Conservation (phyloP, 1,140 invertebrate genomes). For the Holcopasites calliopsidis region DNA sequence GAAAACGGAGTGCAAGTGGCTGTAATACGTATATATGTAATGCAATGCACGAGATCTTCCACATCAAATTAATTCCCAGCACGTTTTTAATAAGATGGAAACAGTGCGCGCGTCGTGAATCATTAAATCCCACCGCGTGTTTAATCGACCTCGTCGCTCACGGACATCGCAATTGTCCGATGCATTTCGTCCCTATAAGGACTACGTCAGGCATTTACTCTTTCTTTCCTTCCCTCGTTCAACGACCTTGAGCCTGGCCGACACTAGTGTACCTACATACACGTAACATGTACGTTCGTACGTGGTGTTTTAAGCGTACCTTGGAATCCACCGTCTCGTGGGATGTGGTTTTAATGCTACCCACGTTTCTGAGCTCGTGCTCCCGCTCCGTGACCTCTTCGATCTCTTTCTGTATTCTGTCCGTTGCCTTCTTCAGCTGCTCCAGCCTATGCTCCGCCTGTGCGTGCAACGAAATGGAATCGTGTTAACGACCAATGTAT, state of each 20-base stretch:
- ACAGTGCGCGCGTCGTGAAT: not conserved
- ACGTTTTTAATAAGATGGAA: not conserved
- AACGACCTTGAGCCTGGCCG: conserved; percentile 41
- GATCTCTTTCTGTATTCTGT: conserved; percentile 85
- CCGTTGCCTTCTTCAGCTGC: conserved; percentile 72
- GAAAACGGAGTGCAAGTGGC: not conserved
- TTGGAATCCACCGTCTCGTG: conserved; percentile 72
- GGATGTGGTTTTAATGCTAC: conserved; percentile 73
- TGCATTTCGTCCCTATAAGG: conserved; percentile 37
- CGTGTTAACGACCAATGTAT: not conserved
- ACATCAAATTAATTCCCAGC: conserved; percentile 12
- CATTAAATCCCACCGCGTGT: conserved; percentile 4
- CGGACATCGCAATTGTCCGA: not conserved
- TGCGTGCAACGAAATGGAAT: not conserved
- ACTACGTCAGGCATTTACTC: conserved; percentile 13
- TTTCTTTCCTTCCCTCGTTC: conserved; percentile 43
- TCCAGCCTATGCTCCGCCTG: conserved; percentile 70
- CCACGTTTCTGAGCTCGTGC: conserved; percentile 83
- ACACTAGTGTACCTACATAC: not conserved
- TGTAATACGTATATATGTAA: too few relatives aligned
- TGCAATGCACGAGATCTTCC: too few relatives aligned
- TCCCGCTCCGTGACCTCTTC: conserved; percentile 85
- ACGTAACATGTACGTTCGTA: not conserved
- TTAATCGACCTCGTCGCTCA: conserved; percentile 19
- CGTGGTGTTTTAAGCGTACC: conserved; percentile 49